Conservation (phyloP, 2,888 invertebrate genomes). For the Acanthococcus lagerstroemiae region DNA sequence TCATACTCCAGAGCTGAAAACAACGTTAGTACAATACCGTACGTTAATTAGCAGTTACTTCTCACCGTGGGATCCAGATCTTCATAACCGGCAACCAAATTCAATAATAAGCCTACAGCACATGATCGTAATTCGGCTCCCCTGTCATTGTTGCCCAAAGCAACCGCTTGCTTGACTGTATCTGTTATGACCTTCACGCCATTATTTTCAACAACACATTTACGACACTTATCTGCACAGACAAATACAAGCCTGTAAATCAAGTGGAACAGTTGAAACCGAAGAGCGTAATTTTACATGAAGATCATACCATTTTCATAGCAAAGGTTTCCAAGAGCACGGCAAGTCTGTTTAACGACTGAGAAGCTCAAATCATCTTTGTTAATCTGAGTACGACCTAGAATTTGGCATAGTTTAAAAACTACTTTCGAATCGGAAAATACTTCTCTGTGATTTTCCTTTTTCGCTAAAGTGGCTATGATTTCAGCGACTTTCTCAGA, state of each 20-base stretch:
- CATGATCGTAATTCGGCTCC: constrained; percentile 51
- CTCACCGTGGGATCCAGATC: constrained; percentile 49
- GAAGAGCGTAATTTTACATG: background rate
- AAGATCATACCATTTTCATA: constrained; percentile 60
- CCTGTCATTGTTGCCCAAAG: constrained; percentile 40
- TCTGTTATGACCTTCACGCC: constrained; percentile 45
- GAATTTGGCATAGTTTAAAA: constrained; percentile 34
- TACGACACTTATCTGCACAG: constrained; percentile 40
- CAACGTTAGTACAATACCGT: too few species aligned
- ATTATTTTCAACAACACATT: constrained; percentile 41
- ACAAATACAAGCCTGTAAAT: too few species aligned
- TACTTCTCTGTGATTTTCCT: constrained; percentile 55
- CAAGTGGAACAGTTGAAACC: background rate
- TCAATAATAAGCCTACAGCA: constrained; percentile 64
- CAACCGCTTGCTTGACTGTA: constrained; percentile 41
- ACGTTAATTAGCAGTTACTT: too few species aligned
- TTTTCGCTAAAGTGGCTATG: constrained; percentile 72
- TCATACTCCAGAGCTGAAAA: too few species aligned
- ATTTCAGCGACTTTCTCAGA: constrained; percentile 50
- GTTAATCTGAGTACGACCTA: constrained; percentile 4
- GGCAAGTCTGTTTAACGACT: constrained; percentile 60
- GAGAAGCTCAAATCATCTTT: constrained; percentile 29
- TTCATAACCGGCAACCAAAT: constrained; percentile 65
- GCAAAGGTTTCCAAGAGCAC: constrained; percentile 80
- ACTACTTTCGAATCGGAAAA: constrained; percentile 34